phyloP scores from a whole-genome alignment of 1,140 invertebrate genomes.

The Orchestia grillus region DNA sequence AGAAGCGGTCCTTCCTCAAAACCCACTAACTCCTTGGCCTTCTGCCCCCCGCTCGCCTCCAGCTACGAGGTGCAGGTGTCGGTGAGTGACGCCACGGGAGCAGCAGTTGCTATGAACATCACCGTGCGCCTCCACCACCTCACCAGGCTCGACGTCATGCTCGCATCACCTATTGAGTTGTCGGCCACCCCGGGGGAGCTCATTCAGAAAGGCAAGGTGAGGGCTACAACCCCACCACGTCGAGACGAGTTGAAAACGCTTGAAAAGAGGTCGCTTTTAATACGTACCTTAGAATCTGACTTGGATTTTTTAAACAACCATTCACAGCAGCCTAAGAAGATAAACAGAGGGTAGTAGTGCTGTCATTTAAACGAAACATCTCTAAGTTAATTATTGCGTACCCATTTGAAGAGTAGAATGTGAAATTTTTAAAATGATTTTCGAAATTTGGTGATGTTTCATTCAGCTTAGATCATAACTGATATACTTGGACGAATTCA shows the following conservation, averaged over 20 bases:
- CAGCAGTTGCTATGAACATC: constrained; percentile 18
- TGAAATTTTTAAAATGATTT: too few species aligned
- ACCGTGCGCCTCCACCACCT: neutral
- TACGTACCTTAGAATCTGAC: too few species aligned
- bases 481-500: too few species aligned
- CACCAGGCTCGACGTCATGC: neutral
- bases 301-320: too few species aligned
- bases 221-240: neutral
- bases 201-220: constrained; percentile 27
- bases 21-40: too few species aligned
- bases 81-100: neutral
- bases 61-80: constrained; percentile 36
- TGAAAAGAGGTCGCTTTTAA: neutral
- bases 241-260: neutral
- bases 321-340: too few species aligned
- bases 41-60: neutral
- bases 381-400: too few species aligned
- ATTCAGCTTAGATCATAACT: too few species aligned
- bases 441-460: too few species aligned
- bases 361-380: neutral
- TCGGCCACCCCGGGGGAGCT: neutral
- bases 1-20: too few species aligned
- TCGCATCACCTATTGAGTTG: neutral
- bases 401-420: too few species aligned
- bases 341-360: neutral